phyloP scores from a whole-genome alignment of 2,797 vertebrate species.

The Rhinogobio ventralis region DNA sequence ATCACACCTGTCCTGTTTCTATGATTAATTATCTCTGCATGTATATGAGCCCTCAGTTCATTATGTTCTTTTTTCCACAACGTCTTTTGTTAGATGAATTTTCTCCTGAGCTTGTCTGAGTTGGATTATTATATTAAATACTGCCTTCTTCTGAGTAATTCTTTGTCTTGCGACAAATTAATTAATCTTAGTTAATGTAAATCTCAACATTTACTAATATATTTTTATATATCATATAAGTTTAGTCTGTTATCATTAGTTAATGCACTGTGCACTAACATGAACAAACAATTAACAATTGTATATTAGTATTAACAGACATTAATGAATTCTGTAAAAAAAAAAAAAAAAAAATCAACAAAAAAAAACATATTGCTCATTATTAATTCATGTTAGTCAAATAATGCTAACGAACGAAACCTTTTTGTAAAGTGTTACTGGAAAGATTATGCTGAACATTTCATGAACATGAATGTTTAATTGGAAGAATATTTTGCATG shows the following conservation, averaged over 20 bases:
- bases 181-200: neutral
- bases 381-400: neutral
- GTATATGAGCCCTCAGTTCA: too few relatives aligned
- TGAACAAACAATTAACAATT: neutral
- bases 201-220: neutral
- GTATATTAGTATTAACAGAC: neutral
- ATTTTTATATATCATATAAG: neutral
- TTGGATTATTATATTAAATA: too few relatives aligned
- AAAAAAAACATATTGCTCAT: neutral
- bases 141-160: too few relatives aligned
- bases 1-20: too few relatives aligned
- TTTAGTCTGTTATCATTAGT: neutral
- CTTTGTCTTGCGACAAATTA: neutral
- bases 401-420: neutral
- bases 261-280: neutral
- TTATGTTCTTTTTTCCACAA: too few relatives aligned
- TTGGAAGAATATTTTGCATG: neutral
- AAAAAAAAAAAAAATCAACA: too few relatives aligned
- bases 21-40: too few relatives aligned
- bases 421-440: neutral
- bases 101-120: too few relatives aligned
- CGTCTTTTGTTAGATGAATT: too few relatives aligned
- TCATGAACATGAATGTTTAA: neutral
- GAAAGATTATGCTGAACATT: neutral
- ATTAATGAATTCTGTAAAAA: neutral